phyloP scores from a whole-genome alignment of 2,113 vertebrate genomes.

The Struthio camelus region DNA sequence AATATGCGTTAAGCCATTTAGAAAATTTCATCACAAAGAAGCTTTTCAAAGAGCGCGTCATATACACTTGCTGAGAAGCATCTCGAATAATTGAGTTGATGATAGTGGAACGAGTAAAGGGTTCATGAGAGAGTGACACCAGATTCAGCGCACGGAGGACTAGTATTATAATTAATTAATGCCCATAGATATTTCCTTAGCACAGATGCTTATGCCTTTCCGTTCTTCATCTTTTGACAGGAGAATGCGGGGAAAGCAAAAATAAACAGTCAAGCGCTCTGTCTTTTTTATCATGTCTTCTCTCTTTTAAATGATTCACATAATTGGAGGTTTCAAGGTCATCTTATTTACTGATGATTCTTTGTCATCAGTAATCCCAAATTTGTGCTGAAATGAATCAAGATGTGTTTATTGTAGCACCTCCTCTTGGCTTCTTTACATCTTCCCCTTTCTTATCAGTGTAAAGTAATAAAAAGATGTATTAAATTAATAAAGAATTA shows the following conservation, averaged over 20 bases:
- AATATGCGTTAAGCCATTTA: not conserved
- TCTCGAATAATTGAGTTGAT: conserved; percentile 40
- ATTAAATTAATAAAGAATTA: not conserved
- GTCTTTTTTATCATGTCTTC: conserved; percentile 19
- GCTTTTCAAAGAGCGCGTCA: not conserved
- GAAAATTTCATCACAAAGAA: conserved; percentile 45
- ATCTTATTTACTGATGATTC: not conserved
- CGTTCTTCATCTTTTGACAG: conserved; percentile 4
- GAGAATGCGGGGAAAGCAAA: not conserved
- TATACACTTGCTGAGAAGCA: conserved; percentile 18
- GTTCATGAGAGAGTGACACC: conserved; percentile 17
- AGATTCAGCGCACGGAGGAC: conserved; percentile 6
- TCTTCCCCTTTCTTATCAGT: not conserved
- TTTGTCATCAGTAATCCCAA: not conserved
- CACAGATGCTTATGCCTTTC: conserved; percentile 11
- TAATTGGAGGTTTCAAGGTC: conserved; percentile 22
- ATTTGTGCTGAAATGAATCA: not conserved
- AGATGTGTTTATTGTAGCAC: not conserved
- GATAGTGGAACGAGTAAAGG: not conserved
- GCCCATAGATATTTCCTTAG: conserved; percentile 8
- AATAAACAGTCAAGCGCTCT: conserved; percentile 30
- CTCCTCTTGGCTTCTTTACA: not conserved
- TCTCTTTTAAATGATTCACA: not conserved
- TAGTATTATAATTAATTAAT: conserved; percentile 53
- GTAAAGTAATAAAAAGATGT: not conserved